Evolutionary conservation across 2,797 vertebrate species (phyloP), one percentile per base, ranked within the genome.

Genomic region (Semaprochilodus insignis): DNA sequence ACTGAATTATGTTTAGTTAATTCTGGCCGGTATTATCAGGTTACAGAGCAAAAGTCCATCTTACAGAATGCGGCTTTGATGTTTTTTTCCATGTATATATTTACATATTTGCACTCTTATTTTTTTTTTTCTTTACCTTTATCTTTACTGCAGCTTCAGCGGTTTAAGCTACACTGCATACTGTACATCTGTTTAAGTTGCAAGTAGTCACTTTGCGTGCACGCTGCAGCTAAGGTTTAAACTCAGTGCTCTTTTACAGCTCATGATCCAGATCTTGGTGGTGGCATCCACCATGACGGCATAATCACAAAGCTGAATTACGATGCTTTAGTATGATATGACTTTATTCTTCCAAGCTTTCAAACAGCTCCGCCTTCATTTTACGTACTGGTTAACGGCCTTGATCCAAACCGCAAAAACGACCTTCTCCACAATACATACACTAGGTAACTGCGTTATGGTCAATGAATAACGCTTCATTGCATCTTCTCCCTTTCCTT

Each of bases 121-220:
- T 3, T 13, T 54, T 4, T 25, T 8, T 54, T 36, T 36, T 71
- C 1, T 48, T 7, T 48, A 11, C 23, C 19, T 67, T 72, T 25
- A 51, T 21, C 3, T 31, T 31, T 31, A 31, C 21, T 52, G 23
- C 48, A 54, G 25, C 16, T 52, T 31, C 6, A 72, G 19, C 13
- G 51, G 25, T 54, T 15, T 17, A 73, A 15, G 48, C 70, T 72
- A 72, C 70, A 27, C 6, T 72, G 17, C 25, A 54, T 27, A 72
- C 51, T 27, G 48, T 8, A 54, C 25, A 54, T 72, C 48, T 52
- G 7, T 34, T 34, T 17, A 17, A 23, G 21, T 71, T 31, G 70
- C 70, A 54, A 73, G 48, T 72, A 72, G 70, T 71, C 44, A 52
- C n/a, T 25, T 52, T 15, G 69, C 44, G 40, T 70, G 40, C 44